These are phyloP conservation scores for Heterotis niloticus DNA, from an alignment of 2,113 vertebrate genomes.

Conservation along the genomic window DNA sequence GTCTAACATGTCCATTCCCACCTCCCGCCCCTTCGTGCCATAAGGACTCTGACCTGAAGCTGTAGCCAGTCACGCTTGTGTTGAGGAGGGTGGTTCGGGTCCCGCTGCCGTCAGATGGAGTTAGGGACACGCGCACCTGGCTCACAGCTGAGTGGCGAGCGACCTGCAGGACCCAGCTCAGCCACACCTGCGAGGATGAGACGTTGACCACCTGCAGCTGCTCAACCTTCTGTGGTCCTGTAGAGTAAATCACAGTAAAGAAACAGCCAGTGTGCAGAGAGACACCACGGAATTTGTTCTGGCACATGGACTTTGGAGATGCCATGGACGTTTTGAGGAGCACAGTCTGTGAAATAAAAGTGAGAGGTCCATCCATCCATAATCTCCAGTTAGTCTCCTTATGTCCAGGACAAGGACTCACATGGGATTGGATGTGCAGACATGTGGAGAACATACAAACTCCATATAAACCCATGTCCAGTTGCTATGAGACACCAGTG, in stretches of 20 bases:
- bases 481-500: no score
- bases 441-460: no score
- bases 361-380: no score
- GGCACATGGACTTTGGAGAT: neutral
- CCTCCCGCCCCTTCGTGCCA: neutral
- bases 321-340: neutral
- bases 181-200: constrained; percentile 75
- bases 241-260: neutral
- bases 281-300: neutral
- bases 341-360: neutral
- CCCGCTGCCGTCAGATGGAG: constrained; percentile 60
- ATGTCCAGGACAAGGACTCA: no score
- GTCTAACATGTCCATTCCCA: neutral
- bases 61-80: constrained; percentile 69
- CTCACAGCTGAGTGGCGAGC: constrained; percentile 72
- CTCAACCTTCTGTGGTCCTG: constrained; percentile 82
- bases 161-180: constrained; percentile 79
- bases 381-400: no score
- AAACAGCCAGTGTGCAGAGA: neutral
- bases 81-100: constrained; percentile 72
- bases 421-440: no score
- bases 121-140: constrained; percentile 75
- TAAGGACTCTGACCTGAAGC: constrained; percentile 76
- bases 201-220: constrained; percentile 79
- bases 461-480: no score